Conservation (phyloP, 2,113 vertebrate genomes). For the Brachirus orientalis region DNA sequence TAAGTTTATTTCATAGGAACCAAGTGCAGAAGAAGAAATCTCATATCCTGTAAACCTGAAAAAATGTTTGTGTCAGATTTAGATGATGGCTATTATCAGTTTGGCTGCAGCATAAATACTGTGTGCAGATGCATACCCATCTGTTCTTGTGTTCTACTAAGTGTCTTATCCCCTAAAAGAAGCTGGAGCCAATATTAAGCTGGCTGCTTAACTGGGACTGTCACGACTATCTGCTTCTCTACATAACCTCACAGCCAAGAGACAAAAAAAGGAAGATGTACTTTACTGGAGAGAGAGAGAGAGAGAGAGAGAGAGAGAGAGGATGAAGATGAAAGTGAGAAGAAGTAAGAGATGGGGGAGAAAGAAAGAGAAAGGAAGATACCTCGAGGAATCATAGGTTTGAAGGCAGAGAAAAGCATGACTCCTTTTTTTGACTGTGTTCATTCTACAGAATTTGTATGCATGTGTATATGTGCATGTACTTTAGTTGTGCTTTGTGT, state of each 20-base stretch:
- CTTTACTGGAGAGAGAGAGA: constrained; percentile 12
- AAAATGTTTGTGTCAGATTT: too few species aligned
- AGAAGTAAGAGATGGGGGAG: constrained; percentile 4
- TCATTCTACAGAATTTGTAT: too few species aligned
- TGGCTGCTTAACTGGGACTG: constrained; percentile 26
- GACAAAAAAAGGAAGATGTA: constrained; percentile 33
- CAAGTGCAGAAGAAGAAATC: not conserved
- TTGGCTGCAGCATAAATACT: not conserved
- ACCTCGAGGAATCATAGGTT: constrained; percentile 6
- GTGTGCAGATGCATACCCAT: not conserved
- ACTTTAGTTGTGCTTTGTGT: not conserved
- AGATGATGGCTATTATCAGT: not conserved
- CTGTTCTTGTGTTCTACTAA: constrained; percentile 27
- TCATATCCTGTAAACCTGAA: too few species aligned
- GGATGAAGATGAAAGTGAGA: not conserved
- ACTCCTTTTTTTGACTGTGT: too few species aligned
- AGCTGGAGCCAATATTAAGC: constrained; percentile 27
- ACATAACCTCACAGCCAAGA: constrained; percentile 19
- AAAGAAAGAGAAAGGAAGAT: constrained; percentile 6
- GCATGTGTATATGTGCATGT: not conserved
- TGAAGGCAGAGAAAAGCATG: constrained; percentile 1
- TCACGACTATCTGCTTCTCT: constrained; percentile 42
- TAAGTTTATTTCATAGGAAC: not conserved
- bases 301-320: too few species aligned
- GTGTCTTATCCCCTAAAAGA: constrained; percentile 17